A percentile compares a stretch with the other conserved stretches of the same genome.
Conservation (phyloP, 2,888 invertebrate genomes). For the Tachina fera region DNA sequence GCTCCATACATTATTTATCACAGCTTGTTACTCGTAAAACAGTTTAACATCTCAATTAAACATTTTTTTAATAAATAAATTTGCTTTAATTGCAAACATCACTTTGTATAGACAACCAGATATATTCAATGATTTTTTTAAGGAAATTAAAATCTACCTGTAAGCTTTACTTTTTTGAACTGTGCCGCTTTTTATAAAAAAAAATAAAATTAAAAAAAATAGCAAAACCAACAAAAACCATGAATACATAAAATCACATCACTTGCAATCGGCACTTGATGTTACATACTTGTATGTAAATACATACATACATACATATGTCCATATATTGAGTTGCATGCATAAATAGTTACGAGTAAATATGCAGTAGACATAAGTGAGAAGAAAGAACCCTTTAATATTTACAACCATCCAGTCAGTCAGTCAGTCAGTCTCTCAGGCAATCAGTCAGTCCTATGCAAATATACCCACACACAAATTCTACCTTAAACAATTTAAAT, state of each 20-base stretch:
- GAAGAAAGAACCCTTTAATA: conserved; percentile 37
- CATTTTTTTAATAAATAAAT: neutral
- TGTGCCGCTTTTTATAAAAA: conserved; percentile 1
- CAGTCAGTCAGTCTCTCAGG: too few relatives aligned
- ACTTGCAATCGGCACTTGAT: conserved; percentile 40
- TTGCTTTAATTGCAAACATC: neutral
- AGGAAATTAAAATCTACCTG: conserved; percentile 12
- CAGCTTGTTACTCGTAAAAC: neutral
- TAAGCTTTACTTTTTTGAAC: conserved; percentile 1
- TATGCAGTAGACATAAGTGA: neutral
- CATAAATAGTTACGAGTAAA: conserved; percentile 12
- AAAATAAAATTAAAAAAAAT: neutral
- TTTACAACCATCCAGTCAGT: neutral
- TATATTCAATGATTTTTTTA: conserved; percentile 4
- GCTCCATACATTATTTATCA: neutral
- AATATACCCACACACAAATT: conserved; percentile 23
- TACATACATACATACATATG: too few relatives aligned
- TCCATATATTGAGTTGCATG: conserved; percentile 42
- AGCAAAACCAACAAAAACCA: neutral
- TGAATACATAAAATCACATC: conserved; percentile 1
- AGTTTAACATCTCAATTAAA: conserved; percentile 18
- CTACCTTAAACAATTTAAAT: conserved; percentile 23
- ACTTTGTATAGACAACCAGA: neutral
- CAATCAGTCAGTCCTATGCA: conserved; percentile 24
- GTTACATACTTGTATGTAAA: neutral